Percentiles rank a stretch among this genome's conserved stretches.
Evolutionary conservation across 2,113 vertebrate genomes (phyloP).

Genomic region (Malurus elegans): DNA sequence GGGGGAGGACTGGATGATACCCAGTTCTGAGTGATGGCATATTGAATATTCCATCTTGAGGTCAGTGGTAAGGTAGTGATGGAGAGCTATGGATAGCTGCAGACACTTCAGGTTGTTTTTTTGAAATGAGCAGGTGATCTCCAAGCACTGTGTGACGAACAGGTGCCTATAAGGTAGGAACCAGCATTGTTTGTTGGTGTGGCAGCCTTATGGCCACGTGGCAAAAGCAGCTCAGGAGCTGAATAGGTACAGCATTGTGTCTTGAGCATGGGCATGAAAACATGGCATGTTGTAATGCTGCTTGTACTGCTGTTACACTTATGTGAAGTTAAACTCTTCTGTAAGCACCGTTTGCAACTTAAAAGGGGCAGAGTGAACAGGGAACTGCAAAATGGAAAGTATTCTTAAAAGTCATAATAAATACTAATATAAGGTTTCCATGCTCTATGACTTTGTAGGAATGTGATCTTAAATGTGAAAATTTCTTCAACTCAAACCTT

Average conservation of each 20-base stretch:
- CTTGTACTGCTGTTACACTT: background rate
- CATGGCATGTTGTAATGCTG: background rate
- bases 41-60: background rate
- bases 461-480: background rate
- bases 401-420: rapidly evolving
- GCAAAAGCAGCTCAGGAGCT: background rate
- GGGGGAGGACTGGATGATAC: background rate
- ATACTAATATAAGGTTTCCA: background rate
- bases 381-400: background rate
- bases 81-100: background rate
- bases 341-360: background rate
- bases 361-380: background rate
- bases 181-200: background rate
- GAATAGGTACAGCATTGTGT: background rate
- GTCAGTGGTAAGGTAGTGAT: background rate
- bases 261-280: background rate
- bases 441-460: background rate
- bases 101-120: background rate
- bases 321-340: background rate
- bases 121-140: background rate
- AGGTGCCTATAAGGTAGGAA: background rate
- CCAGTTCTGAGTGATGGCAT: background rate
- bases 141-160: background rate
- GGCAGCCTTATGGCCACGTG: background rate
- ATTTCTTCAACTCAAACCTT: background rate